phyloP scores from a whole-genome alignment of 2,113 vertebrate genomes.

The Zosterops hypoxanthus region DNA sequence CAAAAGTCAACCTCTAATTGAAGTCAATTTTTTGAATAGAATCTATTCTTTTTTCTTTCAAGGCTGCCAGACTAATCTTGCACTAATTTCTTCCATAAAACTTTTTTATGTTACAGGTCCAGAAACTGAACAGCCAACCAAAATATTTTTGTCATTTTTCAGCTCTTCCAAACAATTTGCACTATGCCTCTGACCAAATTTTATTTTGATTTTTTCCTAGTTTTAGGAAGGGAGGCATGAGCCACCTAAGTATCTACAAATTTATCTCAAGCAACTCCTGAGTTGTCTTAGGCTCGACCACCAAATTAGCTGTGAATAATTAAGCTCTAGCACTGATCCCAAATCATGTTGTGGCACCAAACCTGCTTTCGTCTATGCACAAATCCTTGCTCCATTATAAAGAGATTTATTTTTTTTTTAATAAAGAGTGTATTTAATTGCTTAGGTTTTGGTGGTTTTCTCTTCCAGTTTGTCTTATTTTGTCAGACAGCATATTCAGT shows the following conservation, averaged over 20 bases:
- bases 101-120: neutral
- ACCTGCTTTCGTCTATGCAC: neutral
- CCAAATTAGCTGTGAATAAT: conserved; percentile 4
- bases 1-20: neutral
- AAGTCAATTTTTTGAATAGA: neutral
- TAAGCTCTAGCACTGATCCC: conserved; percentile 9
- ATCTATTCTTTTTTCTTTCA: neutral
- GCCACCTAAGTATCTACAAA: neutral
- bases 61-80: neutral
- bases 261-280: neutral
- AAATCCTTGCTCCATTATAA: neutral
- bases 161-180: neutral
- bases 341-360: neutral
- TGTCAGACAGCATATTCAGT: neutral
- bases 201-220: neutral
- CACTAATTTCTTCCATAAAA: neutral
- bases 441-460: neutral
- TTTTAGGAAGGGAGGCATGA: neutral
- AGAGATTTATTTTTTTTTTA: neutral
- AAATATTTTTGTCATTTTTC: neutral
- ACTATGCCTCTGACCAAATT: neutral
- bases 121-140: neutral
- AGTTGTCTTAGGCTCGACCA: neutral
- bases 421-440: neutral
- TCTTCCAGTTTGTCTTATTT: neutral